A percentile compares a stretch with the other conserved stretches of the same genome.
Evolutionary conservation across 2,888 invertebrate species (phyloP).

Genomic region (Watsonalla cultraria): DNA sequence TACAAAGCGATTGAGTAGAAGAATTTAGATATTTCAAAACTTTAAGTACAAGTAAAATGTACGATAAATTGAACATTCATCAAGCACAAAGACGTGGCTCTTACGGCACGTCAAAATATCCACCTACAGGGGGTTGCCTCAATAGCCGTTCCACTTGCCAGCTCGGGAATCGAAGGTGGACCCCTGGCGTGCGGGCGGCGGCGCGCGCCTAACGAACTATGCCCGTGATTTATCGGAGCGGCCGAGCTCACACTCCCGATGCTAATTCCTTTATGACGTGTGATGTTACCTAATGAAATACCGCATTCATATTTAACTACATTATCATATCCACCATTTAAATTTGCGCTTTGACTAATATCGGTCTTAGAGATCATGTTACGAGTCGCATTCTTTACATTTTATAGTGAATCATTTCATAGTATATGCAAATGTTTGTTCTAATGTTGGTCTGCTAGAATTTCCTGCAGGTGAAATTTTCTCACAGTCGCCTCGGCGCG

Average conservation of each 20-base stretch:
- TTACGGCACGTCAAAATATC: constrained; percentile 70
- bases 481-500: constrained; percentile 57
- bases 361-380: background rate
- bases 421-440: background rate
- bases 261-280: constrained; percentile 71
- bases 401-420: background rate
- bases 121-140: constrained; percentile 65
- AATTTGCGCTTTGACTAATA: background rate
- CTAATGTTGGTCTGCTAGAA: constrained; percentile 29
- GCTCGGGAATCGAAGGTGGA: constrained; percentile 64
- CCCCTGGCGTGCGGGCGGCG: constrained; percentile 56
- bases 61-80: constrained; percentile 46
- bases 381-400: background rate
- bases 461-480: constrained; percentile 66
- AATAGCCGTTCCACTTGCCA: constrained; percentile 64
- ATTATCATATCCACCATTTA: constrained; percentile 25
- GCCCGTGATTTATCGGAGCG: constrained; percentile 62
- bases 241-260: constrained; percentile 49
- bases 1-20: background rate
- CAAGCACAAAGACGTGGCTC: constrained; percentile 49
- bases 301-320: constrained; percentile 37
- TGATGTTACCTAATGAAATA: constrained; percentile 59
- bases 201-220: constrained; percentile 73
- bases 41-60: constrained; percentile 8
- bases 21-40: constrained; percentile 10